Evolutionary conservation across 1,140 invertebrate species (phyloP).

Genomic region (Pseudobourletiella spinata): DNA sequence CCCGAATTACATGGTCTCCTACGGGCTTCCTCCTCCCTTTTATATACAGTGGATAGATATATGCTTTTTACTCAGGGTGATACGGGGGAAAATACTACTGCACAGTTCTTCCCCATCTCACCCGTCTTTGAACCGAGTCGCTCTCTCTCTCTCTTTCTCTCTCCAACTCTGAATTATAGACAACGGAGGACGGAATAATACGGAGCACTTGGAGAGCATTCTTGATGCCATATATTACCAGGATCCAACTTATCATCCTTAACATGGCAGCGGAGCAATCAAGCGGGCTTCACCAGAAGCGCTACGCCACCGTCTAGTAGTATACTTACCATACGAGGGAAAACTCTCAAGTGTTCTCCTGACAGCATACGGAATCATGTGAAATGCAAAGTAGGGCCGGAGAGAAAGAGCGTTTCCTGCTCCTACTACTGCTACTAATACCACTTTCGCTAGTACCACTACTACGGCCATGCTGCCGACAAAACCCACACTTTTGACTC

Average conservation of each 20-base stretch:
- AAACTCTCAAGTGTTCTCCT: too few relatives aligned
- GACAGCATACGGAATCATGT: not conserved
- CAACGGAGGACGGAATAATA: too few relatives aligned
- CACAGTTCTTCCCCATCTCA: not conserved
- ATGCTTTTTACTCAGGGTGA: not conserved
- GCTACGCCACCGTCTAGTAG: too few relatives aligned
- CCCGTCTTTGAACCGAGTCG: not conserved
- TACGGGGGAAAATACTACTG: not conserved
- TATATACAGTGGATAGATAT: not conserved
- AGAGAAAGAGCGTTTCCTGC: not conserved
- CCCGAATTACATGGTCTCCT: not conserved
- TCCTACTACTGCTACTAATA: not conserved
- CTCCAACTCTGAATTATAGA: too few relatives aligned
- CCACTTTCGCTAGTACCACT: not conserved
- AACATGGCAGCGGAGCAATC: too few relatives aligned
- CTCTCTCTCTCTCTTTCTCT: not conserved
- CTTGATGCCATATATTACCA: too few relatives aligned
- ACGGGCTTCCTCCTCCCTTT: not conserved
- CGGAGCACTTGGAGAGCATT: too few relatives aligned
- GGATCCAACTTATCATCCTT: too few relatives aligned
- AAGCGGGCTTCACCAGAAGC: too few relatives aligned
- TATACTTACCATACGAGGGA: too few relatives aligned
- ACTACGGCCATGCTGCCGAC: too few relatives aligned
- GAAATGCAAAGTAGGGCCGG: slow-evolving; percentile 3
- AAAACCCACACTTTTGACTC: not conserved